Conservation (phyloP, 2,797 vertebrate species). For the Sparus aurata region DNA sequence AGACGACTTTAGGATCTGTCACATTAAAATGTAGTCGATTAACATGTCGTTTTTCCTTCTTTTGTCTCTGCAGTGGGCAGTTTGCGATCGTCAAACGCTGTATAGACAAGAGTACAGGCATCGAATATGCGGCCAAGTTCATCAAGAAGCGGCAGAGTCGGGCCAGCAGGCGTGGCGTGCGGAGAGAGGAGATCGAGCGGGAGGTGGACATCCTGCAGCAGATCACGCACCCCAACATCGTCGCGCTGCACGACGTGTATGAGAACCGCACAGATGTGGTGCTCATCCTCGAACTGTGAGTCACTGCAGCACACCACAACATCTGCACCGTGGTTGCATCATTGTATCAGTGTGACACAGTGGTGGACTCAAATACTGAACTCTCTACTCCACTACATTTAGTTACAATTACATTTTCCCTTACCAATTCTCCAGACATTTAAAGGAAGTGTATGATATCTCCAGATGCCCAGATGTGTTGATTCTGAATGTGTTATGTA, state of each 20-base stretch:
- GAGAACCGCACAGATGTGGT: slow-evolving; percentile 97
- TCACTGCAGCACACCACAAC: slow-evolving; percentile 51
- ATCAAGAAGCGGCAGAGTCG: slow-evolving; percentile 95
- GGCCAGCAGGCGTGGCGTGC: slow-evolving; percentile 92
- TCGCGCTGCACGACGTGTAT: slow-evolving; percentile 93
- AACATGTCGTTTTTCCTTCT: background rate
- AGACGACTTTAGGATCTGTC: background rate
- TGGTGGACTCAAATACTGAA: too few species aligned
- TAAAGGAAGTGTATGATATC: too few species aligned
- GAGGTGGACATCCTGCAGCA: slow-evolving; percentile 95
- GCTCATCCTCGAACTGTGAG: slow-evolving; percentile 98
- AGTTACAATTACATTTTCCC: too few species aligned
- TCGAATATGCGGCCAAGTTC: slow-evolving; percentile 94
- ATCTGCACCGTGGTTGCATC: too few species aligned
- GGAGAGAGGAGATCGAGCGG: slow-evolving; percentile 93
- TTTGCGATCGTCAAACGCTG: slow-evolving; percentile 97
- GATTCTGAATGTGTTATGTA: too few species aligned
- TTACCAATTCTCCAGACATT: too few species aligned
- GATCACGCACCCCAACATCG: slow-evolving; percentile 92
- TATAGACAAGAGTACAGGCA: slow-evolving; percentile 88
- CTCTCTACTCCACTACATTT: too few species aligned
- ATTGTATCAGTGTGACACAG: too few species aligned
- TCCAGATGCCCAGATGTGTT: too few species aligned
- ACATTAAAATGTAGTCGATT: background rate
- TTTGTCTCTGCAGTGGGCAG: slow-evolving; percentile 89